Percentiles rank a stretch among this genome's conserved stretches.
phyloP scores from a whole-genome alignment of 2,888 invertebrate genomes.

The Litoditis marina region DNA sequence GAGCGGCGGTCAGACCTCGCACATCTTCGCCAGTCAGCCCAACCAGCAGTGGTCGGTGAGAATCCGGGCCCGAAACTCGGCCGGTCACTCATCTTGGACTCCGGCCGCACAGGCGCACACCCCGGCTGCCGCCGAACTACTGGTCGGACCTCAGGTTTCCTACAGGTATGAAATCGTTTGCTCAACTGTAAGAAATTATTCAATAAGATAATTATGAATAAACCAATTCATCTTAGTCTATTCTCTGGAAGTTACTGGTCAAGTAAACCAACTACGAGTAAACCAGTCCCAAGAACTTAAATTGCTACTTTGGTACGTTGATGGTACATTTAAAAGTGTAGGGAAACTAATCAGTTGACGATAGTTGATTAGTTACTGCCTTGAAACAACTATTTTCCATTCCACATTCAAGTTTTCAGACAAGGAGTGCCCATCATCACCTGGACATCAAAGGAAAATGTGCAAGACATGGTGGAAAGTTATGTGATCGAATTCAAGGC shows the following conservation, averaged over 20 bases:
- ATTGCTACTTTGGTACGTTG: too few relatives aligned
- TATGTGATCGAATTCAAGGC: conserved; percentile 58
- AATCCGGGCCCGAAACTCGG: conserved; percentile 55
- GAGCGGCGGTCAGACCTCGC: conserved; percentile 50
- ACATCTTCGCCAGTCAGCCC: conserved; percentile 58
- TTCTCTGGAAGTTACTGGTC: too few relatives aligned
- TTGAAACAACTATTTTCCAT: too few relatives aligned
- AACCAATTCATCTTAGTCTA: too few relatives aligned
- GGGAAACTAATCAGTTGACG: neutral
- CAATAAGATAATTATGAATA: too few relatives aligned
- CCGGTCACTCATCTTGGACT: conserved; percentile 59
- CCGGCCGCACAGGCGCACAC: conserved; percentile 47
- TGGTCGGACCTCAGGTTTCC: conserved; percentile 57
- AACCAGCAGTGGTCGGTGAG: conserved; percentile 57
- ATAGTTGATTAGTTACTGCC: too few relatives aligned
- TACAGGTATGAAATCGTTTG: conserved; percentile 21
- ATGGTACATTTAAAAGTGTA: neutral
- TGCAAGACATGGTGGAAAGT: conserved; percentile 53
- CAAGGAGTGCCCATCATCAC: conserved; percentile 55
- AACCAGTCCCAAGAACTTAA: too few relatives aligned
- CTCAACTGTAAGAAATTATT: too few relatives aligned
- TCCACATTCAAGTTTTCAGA: too few relatives aligned
- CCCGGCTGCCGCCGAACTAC: conserved; percentile 54
- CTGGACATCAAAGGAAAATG: conserved; percentile 55
- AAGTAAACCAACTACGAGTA: too few relatives aligned